phyloP scores from a whole-genome alignment of 1,140 invertebrate genomes.

The Danaus melanippus region DNA sequence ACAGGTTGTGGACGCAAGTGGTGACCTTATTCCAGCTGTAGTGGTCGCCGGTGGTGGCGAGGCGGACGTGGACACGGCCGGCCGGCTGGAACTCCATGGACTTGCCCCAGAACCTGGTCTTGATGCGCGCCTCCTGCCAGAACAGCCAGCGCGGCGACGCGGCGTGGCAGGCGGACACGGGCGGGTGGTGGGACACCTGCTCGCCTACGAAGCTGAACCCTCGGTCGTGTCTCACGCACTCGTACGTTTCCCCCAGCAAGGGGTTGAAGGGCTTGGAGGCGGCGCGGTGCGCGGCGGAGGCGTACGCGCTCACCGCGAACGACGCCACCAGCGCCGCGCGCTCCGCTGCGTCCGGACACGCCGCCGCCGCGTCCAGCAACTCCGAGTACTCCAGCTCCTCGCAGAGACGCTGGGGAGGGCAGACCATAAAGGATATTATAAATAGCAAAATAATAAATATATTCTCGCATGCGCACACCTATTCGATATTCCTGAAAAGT shows the following conservation, averaged over 20 bases:
- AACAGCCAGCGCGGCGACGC: conserved; percentile 80
- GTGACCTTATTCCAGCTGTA: conserved; percentile 91
- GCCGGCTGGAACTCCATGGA: conserved; percentile 91
- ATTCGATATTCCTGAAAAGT: too few relatives aligned
- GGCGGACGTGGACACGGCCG: conserved; percentile 74
- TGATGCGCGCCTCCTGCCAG: conserved; percentile 87
- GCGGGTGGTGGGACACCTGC: conserved; percentile 87
- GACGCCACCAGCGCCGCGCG: conserved; percentile 84
- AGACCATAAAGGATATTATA: not conserved
- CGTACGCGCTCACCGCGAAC: conserved; percentile 89
- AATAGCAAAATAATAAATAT: too few relatives aligned
- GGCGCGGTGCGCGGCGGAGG: conserved; percentile 82
- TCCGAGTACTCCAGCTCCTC: conserved; percentile 90
- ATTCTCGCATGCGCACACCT: too few relatives aligned
- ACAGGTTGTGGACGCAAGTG: conserved; percentile 89
- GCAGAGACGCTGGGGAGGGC: conserved; percentile 75
- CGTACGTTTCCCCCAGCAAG: conserved; percentile 88
- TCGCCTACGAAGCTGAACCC: conserved; percentile 79
- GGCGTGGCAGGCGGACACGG: conserved; percentile 86
- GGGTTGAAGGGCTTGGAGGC: conserved; percentile 93
- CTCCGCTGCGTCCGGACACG: conserved; percentile 76
- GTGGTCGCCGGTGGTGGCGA: conserved; percentile 75
- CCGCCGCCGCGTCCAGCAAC: conserved; percentile 81
- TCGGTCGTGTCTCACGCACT: conserved; percentile 83
- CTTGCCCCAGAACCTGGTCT: conserved; percentile 93